Conservation (phyloP, 2,797 vertebrate genomes). For the Darevskia nairensis region DNA sequence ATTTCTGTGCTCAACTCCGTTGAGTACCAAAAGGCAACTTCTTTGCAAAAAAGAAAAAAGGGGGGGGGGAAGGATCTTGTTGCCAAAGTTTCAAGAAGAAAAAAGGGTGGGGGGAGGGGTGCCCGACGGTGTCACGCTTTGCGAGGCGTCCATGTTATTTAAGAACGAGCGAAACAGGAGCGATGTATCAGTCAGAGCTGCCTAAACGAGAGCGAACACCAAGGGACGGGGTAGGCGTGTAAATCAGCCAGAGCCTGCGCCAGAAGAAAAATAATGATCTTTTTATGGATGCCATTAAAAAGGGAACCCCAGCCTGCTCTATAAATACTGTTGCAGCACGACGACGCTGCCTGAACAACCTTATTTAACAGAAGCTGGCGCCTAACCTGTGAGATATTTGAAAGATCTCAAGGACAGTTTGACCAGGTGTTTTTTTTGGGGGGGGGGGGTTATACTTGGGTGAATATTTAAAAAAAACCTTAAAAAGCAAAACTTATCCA, state of each 20-base stretch:
- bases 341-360: conserved; percentile 1
- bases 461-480: too few species aligned
- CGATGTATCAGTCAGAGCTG: background rate
- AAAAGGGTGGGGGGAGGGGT: too few species aligned
- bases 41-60: background rate
- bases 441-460: too few species aligned
- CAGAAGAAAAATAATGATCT: conserved; percentile 62
- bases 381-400: background rate
- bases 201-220: conserved; percentile 19
- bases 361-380: conserved; percentile 10
- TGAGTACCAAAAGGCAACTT: background rate
- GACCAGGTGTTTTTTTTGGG: rapidly evolving
- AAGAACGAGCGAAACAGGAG: background rate
- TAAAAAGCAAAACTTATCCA: too few species aligned
- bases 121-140: background rate
- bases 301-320: conserved; percentile 61
- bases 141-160: background rate
- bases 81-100: background rate
- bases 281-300: conserved; percentile 66
- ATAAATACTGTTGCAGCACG: conserved; percentile 56
- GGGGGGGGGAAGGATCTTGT: rapidly evolving
- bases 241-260: conserved; percentile 26
- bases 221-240: conserved; percentile 38
- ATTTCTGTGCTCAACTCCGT: background rate
- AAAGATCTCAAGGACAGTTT: background rate